Evolutionary conservation across 2,113 vertebrate species (phyloP).

Genomic region (Sporophila hypoxantha): DNA sequence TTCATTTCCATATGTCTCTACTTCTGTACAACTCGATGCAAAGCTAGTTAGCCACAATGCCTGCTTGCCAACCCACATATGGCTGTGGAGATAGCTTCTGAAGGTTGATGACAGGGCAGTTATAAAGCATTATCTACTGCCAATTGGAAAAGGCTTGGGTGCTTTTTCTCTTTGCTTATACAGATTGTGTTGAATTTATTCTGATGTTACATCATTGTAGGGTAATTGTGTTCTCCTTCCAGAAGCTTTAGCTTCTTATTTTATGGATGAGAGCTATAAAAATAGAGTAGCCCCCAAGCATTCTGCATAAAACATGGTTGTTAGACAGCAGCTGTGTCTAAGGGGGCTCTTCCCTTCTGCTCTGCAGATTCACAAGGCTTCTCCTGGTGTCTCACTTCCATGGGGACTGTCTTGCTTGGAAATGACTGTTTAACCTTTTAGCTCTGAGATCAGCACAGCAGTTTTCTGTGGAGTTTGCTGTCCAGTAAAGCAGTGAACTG

Average conservation of each 20-base stretch:
- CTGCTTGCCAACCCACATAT: conserved; percentile 3
- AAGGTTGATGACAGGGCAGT: background rate
- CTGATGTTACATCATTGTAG: background rate
- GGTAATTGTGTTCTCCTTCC: conserved; percentile 16
- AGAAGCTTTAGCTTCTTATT: conserved; percentile 19
- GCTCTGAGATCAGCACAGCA: background rate
- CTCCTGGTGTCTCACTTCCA: background rate
- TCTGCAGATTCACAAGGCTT: background rate
- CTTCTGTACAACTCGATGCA: conserved; percentile 20
- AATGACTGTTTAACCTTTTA: background rate
- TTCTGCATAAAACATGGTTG: conserved; percentile 16
- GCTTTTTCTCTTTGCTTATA: background rate
- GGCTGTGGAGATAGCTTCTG: background rate
- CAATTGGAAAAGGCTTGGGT: background rate
- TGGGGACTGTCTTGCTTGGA: background rate
- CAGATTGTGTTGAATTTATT: conserved; percentile 23
- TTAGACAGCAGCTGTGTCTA: conserved; percentile 3
- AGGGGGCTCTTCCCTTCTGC: background rate
- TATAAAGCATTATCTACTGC: background rate
- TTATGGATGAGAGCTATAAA: conserved; percentile 18
- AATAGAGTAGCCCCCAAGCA: background rate
- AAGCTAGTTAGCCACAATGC: background rate
- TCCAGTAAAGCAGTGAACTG: background rate
- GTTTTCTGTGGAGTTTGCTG: background rate
- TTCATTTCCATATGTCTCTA: conserved; percentile 44